These are phyloP conservation scores for Myotis findleyi DNA, from an alignment of 2,797 vertebrate species.

Conservation along the genomic window DNA sequence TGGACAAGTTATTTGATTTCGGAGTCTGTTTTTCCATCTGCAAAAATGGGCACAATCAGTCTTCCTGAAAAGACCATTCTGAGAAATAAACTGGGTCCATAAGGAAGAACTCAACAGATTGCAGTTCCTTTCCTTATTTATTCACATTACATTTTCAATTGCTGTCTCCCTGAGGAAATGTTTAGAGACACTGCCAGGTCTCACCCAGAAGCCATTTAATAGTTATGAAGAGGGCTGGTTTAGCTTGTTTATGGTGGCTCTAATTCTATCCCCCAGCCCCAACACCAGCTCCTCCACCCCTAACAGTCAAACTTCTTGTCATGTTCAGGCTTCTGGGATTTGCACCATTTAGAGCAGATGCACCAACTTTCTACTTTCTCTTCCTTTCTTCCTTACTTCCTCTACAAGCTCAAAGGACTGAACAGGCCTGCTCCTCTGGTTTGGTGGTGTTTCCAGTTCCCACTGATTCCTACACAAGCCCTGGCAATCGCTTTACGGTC, in stretches of 20 bases:
- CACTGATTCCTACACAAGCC: conserved; percentile 61
- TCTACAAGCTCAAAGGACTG: conserved; percentile 45
- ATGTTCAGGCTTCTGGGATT: conserved; percentile 20
- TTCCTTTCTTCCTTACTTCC: conserved; percentile 55
- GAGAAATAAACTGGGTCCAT: conserved; percentile 36
- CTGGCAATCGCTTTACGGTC: conserved; percentile 48
- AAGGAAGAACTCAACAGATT: conserved; percentile 54
- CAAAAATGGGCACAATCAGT: conserved; percentile 48
- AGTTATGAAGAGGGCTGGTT: conserved; percentile 11
- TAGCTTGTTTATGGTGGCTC: conserved; percentile 27
- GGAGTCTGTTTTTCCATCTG: conserved; percentile 22
- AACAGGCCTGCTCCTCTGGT: conserved; percentile 62
- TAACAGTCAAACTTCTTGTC: conserved; percentile 26
- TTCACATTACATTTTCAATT: conserved; percentile 66
- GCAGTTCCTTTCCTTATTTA: conserved; percentile 65
- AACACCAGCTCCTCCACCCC: conserved; percentile 4
- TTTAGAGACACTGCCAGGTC: conserved; percentile 53
- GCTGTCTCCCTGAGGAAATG: conserved; percentile 73
- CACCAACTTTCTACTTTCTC: conserved; percentile 51
- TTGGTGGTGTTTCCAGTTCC: conserved; percentile 52
- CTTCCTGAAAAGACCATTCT: conserved; percentile 41
- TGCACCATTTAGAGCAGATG: conserved; percentile 28
- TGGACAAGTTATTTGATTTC: background rate
- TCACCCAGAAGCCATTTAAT: conserved; percentile 52
- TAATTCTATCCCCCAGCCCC: background rate